Evolutionary conservation across 2,888 invertebrate species (phyloP).

Genomic region (Leptarthrus brevirostris): DNA sequence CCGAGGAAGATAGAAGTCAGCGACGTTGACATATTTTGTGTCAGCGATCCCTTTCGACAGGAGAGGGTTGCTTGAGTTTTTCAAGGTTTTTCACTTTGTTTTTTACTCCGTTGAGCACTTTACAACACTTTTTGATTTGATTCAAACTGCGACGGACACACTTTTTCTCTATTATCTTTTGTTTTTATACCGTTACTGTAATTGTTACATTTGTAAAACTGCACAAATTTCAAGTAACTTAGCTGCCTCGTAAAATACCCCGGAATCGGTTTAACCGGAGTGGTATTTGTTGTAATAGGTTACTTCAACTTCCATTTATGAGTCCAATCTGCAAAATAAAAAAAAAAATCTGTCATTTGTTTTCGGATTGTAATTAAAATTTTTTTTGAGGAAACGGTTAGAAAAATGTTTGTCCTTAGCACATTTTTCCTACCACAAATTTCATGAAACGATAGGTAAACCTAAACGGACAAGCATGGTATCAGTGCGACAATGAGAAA

Average conservation of each 20-base stretch:
- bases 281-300: too few relatives aligned
- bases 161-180: background rate
- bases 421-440: too few relatives aligned
- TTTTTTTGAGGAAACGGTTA: too few relatives aligned
- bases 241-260: background rate
- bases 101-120: background rate
- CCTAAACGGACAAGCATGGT: too few relatives aligned
- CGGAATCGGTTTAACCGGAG: too few relatives aligned
- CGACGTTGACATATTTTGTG: conserved; percentile 19
- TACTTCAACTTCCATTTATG: background rate
- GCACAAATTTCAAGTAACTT: background rate
- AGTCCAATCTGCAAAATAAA: background rate
- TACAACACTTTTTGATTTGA: background rate
- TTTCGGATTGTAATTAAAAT: background rate
- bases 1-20: conserved; percentile 12
- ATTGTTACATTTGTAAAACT: background rate
- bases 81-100: conserved; percentile 30
- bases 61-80: conserved; percentile 21
- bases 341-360: background rate
- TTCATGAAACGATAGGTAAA: too few relatives aligned
- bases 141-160: background rate
- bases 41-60: background rate
- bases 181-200: background rate
- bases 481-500: too few relatives aligned
- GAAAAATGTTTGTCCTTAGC: too few relatives aligned